Evolutionary conservation across 1,140 invertebrate species (phyloP), one percentile per base, ranked within the genome.

Genomic region (Anagrus nilaparvatae): DNA sequence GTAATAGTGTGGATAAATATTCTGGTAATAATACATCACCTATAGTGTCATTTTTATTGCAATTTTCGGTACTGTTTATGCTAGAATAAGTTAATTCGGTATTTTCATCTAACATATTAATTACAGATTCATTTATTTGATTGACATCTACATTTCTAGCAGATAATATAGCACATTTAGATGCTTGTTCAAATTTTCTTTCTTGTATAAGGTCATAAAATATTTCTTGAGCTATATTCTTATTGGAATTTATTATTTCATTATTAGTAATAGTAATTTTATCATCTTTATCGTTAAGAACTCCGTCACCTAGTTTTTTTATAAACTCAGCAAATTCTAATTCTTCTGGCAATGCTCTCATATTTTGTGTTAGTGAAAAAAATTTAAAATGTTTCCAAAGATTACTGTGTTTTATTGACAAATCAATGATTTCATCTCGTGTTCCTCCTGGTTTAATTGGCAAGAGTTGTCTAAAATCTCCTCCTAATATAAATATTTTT

Each of bases 391-490:
- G 0, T 32, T 38, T 35, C 40, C 45, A 47, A 17, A 38, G 23
- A 12, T 30, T 13, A 32, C 52, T 40, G 17, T 46, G 30, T 46
- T 46, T 44, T 23, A 47, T 50, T 27, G 25, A 39, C 36, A 48
- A 42, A 47, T 47, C 41, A 37, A 47, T 12, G 31, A 49, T 43
- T 49, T 56, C 51, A 48, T 21, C 39, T 32, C 33, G 36, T 8
- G 49, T 50, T 43, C 25, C 47, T 32, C 42, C 14, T 13, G 41
- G 13, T 36, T 45, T 44, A 5, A 56, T 40, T 13, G 53, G 52
- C 16, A 55, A 28, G 17, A 51, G 17, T 48, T 58, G 46, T 13
- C 51, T 30, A 49, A 49, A 54, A 47, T 57, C 48, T n/a, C 54
- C 52, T 2, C 43, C 50, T 18, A 52, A 44, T 3, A 58, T 20